Percentiles rank a stretch among this genome's conserved stretches.
phyloP scores from a whole-genome alignment of 2,888 invertebrate genomes.

The Pharmacophagus antenor region DNA sequence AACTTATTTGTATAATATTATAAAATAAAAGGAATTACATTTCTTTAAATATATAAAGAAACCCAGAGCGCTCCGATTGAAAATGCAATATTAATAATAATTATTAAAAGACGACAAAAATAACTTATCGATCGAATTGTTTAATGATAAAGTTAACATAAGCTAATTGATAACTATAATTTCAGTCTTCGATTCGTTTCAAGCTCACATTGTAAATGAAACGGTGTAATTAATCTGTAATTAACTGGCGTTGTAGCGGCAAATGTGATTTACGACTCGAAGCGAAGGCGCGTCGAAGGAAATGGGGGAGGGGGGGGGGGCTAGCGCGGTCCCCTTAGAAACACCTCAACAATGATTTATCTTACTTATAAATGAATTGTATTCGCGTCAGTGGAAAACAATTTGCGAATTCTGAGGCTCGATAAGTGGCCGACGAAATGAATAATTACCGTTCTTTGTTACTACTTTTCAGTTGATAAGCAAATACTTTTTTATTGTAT shows the following conservation, averaged over 20 bases:
- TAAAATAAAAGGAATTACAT: too few species aligned
- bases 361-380: constrained; percentile 26
- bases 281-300: too few species aligned
- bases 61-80: too few species aligned
- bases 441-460: constrained; percentile 18
- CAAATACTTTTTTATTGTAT: too few species aligned
- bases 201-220: constrained; percentile 36
- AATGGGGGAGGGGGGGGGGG: too few species aligned
- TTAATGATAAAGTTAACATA: neutral
- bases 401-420: constrained; percentile 24
- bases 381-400: constrained; percentile 25
- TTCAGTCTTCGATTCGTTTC: neutral
- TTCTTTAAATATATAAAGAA: too few species aligned
- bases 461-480: neutral
- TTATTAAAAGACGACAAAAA: too few species aligned
- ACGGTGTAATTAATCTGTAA: constrained; percentile 45
- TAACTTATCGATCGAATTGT: too few species aligned
- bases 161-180: neutral
- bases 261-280: constrained; percentile 42
- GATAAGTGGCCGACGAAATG: constrained; percentile 15
- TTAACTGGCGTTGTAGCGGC: constrained; percentile 41
- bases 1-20: too few species aligned
- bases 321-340: neutral
- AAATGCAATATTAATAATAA: too few species aligned
- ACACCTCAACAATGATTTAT: constrained; percentile 16